Evolutionary conservation across 2,113 vertebrate genomes (phyloP).

Genomic region (Columba janthina): DNA sequence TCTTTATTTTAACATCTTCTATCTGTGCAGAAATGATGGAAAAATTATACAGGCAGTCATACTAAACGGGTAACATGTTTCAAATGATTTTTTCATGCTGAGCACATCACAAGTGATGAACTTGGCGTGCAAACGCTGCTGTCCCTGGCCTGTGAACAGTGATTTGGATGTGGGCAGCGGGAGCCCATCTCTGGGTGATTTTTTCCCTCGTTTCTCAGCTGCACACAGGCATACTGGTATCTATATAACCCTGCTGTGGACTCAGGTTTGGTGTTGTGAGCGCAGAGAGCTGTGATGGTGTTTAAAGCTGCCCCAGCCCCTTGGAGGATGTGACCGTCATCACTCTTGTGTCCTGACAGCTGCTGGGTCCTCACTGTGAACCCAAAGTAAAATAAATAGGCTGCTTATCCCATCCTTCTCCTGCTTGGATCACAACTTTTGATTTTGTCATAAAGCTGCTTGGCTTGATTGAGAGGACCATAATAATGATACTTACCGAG

Average conservation of each 20-base stretch:
- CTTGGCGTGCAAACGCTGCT: neutral
- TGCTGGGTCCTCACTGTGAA: neutral
- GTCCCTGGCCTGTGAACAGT: neutral
- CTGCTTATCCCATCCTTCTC: neutral
- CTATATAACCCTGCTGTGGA: neutral
- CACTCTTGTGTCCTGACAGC: neutral
- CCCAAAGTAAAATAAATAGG: constrained; percentile 11
- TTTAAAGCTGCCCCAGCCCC: neutral
- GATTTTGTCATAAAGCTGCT: constrained; percentile 70
- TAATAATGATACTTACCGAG: constrained; percentile 37
- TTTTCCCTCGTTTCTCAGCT: neutral
- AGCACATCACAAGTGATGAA: neutral
- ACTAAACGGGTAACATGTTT: neutral
- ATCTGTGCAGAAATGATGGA: neutral
- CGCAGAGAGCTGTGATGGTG: neutral
- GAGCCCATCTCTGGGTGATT: neutral
- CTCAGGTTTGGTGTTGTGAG: neutral
- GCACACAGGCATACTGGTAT: neutral
- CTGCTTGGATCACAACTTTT: constrained; percentile 58
- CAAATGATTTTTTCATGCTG: neutral
- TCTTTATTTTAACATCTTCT: neutral
- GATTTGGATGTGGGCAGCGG: neutral
- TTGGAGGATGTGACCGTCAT: neutral
- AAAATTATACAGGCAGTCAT: neutral
- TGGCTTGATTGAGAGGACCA: constrained; percentile 20